Conservation (phyloP, 2,113 vertebrate species). For the Limnothrissa miodon region DNA sequence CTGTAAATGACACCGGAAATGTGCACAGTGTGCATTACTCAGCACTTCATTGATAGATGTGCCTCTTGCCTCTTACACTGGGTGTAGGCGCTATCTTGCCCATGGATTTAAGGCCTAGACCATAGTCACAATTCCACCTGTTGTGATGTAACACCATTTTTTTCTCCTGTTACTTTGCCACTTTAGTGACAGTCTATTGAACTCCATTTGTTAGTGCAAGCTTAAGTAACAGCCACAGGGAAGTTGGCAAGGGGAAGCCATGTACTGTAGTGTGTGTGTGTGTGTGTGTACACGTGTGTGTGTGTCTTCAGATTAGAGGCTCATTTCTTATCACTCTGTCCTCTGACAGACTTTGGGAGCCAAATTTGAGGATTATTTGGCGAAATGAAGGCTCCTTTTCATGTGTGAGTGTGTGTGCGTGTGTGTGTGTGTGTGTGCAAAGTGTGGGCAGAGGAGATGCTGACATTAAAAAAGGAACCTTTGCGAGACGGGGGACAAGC, state of each 20-base stretch:
- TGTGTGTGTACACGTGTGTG: not conserved
- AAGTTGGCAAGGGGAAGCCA: not conserved
- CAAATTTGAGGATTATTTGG: not conserved
- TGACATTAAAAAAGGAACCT: not conserved
- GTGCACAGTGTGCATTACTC: not conserved
- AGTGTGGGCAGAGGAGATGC: not conserved
- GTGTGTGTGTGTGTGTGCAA: not conserved
- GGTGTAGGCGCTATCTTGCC: not conserved
- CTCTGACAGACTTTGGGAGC: conserved; percentile 31
- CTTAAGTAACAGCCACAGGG: not conserved
- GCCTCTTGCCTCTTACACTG: not conserved
- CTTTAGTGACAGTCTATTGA: not conserved
- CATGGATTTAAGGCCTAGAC: not conserved
- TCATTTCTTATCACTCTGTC: conserved; percentile 26
- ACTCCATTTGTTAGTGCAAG: not conserved
- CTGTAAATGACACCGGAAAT: not conserved
- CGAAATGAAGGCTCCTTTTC: not conserved
- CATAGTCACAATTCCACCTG: not conserved
- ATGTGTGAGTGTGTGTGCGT: too few relatives aligned
- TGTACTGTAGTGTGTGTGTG: not conserved
- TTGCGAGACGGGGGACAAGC: not conserved
- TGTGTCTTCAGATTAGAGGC: not conserved
- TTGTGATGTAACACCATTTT: not conserved
- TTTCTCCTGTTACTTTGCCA: not conserved
- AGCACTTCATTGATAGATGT: not conserved